Percentiles rank a stretch among this genome's conserved stretches.
These are phyloP conservation scores for Metopolophium dirhodum DNA, from an alignment of 1,140 invertebrate genomes.

Conservation along the genomic window DNA sequence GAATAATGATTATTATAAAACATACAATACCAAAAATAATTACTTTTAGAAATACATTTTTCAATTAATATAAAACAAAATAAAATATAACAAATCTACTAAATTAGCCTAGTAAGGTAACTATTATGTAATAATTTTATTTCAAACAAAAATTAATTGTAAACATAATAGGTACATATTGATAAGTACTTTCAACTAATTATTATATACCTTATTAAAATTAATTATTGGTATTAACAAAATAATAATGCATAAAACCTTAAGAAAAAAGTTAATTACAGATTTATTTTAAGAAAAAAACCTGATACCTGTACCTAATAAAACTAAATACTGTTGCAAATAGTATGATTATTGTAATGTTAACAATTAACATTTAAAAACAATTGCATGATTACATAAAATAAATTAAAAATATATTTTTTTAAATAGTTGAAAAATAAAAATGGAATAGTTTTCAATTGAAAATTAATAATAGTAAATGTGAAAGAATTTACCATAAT, in stretches of 20 bases:
- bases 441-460: background rate
- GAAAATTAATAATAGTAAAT: too few species aligned
- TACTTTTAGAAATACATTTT: background rate
- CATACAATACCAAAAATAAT: too few species aligned
- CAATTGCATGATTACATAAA: background rate
- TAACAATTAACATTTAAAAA: background rate
- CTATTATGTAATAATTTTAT: background rate
- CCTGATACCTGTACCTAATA: background rate
- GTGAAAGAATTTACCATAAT: too few species aligned
- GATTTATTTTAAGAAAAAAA: background rate
- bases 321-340: background rate
- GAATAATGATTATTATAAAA: background rate
- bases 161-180: background rate
- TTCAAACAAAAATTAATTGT: background rate
- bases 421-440: background rate
- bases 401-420: background rate
- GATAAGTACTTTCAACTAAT: background rate
- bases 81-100: background rate
- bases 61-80: background rate
- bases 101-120: too few species aligned
- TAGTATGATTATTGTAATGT: background rate
- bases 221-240: background rate
- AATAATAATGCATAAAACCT: background rate
- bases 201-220: background rate
- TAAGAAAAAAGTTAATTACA: background rate